Evolutionary conservation across 2,888 invertebrate genomes (phyloP).

Genomic region (Electrophaes corylata): DNA sequence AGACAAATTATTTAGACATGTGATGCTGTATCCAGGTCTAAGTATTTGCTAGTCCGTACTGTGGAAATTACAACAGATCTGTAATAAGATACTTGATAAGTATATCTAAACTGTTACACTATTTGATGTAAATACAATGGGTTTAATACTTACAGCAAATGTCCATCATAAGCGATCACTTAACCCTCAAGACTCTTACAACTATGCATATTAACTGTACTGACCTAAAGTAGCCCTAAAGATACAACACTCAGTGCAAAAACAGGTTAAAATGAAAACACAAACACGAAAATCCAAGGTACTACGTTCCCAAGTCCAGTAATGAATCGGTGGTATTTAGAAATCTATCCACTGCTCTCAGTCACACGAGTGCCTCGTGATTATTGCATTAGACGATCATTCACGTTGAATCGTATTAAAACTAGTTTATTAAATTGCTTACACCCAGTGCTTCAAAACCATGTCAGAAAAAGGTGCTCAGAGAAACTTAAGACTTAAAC

Average conservation of each 20-base stretch:
- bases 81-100: background rate
- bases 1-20: no score
- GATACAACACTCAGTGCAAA: constrained; percentile 32
- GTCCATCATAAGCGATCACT: constrained; percentile 1
- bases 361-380: background rate
- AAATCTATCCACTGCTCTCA: background rate
- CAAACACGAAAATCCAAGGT: background rate
- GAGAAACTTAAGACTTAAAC: constrained; percentile 38
- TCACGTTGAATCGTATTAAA: constrained; percentile 2
- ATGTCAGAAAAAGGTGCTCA: constrained; percentile 11
- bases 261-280: constrained; percentile 2
- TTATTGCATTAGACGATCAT: background rate
- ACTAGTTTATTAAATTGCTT: background rate
- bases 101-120: background rate
- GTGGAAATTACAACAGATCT: background rate
- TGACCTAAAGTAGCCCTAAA: constrained; percentile 25
- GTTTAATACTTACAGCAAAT: constrained; percentile 17
- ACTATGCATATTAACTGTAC: background rate
- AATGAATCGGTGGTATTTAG: background rate
- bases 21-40: background rate
- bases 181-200: background rate
- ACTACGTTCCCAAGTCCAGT: background rate
- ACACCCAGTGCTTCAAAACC: constrained; percentile 9
- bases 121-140: constrained; percentile 7
- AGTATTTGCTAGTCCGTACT: background rate